Percentiles rank a stretch among this genome's conserved stretches.
phyloP scores from a whole-genome alignment of 2,797 vertebrate genomes.

The Distichodus sexfasciatus region DNA sequence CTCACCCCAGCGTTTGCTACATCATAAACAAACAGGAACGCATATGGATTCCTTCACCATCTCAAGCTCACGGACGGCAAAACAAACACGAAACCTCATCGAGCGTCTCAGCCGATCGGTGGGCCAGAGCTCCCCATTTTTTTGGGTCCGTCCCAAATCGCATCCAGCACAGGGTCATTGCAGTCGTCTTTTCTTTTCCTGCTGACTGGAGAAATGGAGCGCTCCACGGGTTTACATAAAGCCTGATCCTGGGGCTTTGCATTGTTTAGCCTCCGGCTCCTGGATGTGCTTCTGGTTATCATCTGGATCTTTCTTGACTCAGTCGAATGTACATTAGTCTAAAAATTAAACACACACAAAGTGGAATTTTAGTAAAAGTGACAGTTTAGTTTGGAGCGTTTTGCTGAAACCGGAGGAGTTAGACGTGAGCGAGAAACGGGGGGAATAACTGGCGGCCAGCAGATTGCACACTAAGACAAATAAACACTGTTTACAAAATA shows the following conservation, averaged over 20 bases:
- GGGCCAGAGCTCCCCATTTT: conserved; percentile 1
- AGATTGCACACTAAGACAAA: conserved; percentile 66
- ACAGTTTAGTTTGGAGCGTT: conserved; percentile 72
- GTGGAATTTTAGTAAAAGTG: conserved; percentile 72
- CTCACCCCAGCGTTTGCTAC: not conserved
- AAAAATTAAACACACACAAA: conserved; percentile 65
- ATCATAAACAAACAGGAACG: conserved; percentile 27
- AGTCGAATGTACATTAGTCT: conserved; percentile 64
- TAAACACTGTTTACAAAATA: conserved; percentile 70
- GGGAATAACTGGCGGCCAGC: conserved; percentile 67
- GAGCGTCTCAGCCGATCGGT: not conserved
- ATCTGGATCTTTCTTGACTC: conserved; percentile 64
- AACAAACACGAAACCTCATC: conserved; percentile 3
- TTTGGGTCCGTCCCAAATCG: conserved; percentile 28
- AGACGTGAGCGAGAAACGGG: conserved; percentile 53
- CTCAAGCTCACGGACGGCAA: conserved; percentile 19
- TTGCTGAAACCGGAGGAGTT: conserved; percentile 66
- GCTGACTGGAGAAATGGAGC: conserved; percentile 12
- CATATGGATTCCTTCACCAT: conserved; percentile 29
- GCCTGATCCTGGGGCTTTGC: conserved; percentile 1
- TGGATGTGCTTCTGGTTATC: conserved; percentile 56
- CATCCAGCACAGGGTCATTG: conserved; percentile 10
- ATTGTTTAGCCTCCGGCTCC: conserved; percentile 11
- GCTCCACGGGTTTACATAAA: conserved; percentile 14
- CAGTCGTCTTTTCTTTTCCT: not conserved